Evolutionary conservation across 1,140 invertebrate genomes (phyloP), one percentile per base, ranked within the genome.

Genomic region (Cyclina sinensis): DNA sequence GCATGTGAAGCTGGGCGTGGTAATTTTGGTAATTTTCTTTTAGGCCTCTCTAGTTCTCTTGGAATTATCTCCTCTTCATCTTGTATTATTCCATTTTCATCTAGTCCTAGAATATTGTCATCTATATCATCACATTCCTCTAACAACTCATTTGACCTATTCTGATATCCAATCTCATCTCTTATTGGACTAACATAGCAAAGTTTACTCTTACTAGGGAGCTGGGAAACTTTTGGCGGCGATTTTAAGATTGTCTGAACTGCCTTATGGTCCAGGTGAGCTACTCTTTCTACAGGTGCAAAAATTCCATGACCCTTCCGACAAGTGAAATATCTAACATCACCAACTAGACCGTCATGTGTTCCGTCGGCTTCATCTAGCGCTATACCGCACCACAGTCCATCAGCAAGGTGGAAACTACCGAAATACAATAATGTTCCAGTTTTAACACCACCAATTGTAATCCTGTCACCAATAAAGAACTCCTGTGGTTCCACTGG

Each of bases 351-450:
- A 7, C 95, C 95, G 89, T 95, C 94, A 89, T 95, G 93, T 54
- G 91, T 92, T 1, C 95, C 95, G 74, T 94, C 94, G 11, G 92
- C 84, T 43, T 95, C 93, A 78, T 94, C 92, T 11, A 96, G 70
- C 57, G 94, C 93, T 74, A 96, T 92, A 21, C 95, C 95, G 87
- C 93, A 95, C 93, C 94, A 95, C 14, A 92, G 57, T 1, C 95
- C 95, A 24, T 91, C 90, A n/a, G 93, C 92, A 57, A 95, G 88
- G 68, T 93, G 92, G 18, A 92, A 90, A 46, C 73, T 90, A 24
- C 94, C 94, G 57, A 93, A 90, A 82, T 92, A 95, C 24, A 90
- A 82, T 4, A 94, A 51, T 18, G 90, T 92, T 0, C 94, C 94
- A 59, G 86, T 85, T 70, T 94, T 94, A 18, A 93, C 83, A 14